Percentiles rank a stretch among this genome's conserved stretches.
phyloP scores from a whole-genome alignment of 2,113 vertebrate genomes.

The Tragelaphus buxtoni region DNA sequence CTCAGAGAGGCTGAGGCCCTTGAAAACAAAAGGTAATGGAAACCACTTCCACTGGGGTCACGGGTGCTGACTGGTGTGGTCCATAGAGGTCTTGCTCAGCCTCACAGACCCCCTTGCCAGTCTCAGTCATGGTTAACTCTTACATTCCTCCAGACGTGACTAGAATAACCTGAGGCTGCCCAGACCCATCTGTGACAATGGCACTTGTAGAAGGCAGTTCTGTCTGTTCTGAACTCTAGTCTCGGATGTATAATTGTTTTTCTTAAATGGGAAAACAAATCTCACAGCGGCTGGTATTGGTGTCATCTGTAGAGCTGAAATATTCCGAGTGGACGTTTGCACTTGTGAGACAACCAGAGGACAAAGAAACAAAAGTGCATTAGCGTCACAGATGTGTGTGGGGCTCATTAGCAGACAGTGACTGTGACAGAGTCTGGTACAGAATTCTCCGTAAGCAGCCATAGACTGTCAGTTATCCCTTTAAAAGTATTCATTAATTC shows the following conservation, averaged over 20 bases:
- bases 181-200: neutral
- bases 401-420: neutral
- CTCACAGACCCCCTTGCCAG: neutral
- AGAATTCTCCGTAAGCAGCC: neutral
- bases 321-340: neutral
- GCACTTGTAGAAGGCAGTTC: neutral
- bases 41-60: neutral
- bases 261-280: conserved; percentile 23
- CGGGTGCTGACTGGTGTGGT: neutral
- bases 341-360: neutral
- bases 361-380: neutral
- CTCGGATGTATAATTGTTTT: neutral
- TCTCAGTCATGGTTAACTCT: neutral
- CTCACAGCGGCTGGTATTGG: neutral
- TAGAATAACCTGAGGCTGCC: neutral
- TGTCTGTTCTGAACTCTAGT: neutral
- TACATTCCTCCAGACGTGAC: neutral
- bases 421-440: neutral
- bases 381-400: neutral
- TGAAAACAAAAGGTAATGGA: neutral
- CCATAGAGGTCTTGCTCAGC: neutral
- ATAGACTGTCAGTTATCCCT: neutral
- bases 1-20: neutral
- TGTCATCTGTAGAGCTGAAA: neutral
- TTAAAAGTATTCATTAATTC: neutral